Base-by-base conservation (phyloP, 2,888 invertebrate genomes). In the Rutpela maculata region DNA sequence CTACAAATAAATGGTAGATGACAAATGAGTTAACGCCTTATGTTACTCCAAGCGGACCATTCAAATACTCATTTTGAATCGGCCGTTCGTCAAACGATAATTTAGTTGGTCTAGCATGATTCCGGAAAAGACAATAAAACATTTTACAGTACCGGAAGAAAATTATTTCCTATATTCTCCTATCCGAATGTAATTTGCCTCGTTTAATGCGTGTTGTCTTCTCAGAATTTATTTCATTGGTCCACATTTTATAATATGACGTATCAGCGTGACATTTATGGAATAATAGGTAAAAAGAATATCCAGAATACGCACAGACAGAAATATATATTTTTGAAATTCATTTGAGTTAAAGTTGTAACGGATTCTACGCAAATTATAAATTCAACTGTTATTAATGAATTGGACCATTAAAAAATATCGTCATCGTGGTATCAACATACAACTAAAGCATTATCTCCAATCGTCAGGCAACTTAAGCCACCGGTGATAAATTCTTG, bases 61-160 rank as follows among this genome's bases (percentile, higher is more conserved):
- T 31, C 7, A 0, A 35, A 17, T 17, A n/a, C 15, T n/a, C 15
- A 18, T 35, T 9, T 63, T 31, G 31, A 31, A 26, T 26, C n/a
- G n/a, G 62, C 17, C 2, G 35, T 35, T 17, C 35, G 15, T 1
- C 3, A 35, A 17, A n/a, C 35, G 35, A 35, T 63, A 63, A 17
- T 15, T 63, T 31, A 35, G 15, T 35, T 31, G 62, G 62, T 63
- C 31, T 60, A 60, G 26, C 15, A 26, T 35, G 10, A 35, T 17
- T 62, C n/a, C 17, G 35, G 35, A 62, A 35, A 62, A 62, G 31
- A 62, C 6, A 50, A 50, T 50, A 50, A 50, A 50, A 50, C 50
- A 50, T 50, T 50, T n/a, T 50, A n/a, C 50, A 50, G 15, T 50
- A 50, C 50, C 50, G 50, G 50, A 50, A 50, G 50, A n/a, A 15